Evolutionary conservation across 2,113 vertebrate genomes (phyloP).

Genomic region (Nerophis ophidion): DNA sequence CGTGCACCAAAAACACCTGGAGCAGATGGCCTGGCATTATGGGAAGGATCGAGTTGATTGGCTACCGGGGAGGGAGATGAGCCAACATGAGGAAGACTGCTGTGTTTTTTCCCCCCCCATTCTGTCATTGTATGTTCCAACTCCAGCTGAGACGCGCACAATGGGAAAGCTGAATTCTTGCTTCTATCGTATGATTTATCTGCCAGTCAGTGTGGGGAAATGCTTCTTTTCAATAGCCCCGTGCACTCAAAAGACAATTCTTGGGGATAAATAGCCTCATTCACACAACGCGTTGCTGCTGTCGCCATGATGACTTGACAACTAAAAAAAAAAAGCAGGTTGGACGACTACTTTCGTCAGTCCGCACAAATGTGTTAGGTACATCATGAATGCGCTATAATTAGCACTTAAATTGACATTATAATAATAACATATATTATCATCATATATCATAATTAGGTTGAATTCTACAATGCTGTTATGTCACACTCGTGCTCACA

Average conservation of each 20-base stretch:
- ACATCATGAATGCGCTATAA: not conserved
- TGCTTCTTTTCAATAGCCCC: constrained; percentile 29
- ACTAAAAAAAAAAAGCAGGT: constrained; percentile 25
- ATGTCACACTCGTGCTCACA: too few species aligned
- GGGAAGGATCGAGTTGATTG: constrained; percentile 37
- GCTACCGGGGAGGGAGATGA: constrained; percentile 9
- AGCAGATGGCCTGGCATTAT: constrained; percentile 46
- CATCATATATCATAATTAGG: too few species aligned
- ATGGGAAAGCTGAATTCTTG: constrained; percentile 34
- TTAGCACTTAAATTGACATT: not conserved
- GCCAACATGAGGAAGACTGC: constrained; percentile 32
- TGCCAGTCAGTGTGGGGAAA: constrained; percentile 19
- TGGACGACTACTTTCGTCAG: constrained; percentile 12
- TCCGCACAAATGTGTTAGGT: not conserved
- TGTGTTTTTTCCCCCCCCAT: constrained; percentile 15
- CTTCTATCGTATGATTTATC: constrained; percentile 38
- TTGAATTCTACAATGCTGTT: too few species aligned
- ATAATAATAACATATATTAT: too few species aligned
- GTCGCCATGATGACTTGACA: constrained; percentile 49
- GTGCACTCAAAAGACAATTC: constrained; percentile 11
- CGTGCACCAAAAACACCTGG: constrained; percentile 53
- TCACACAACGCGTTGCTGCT: constrained; percentile 35
- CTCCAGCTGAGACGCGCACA: constrained; percentile 5
- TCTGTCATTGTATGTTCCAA: constrained; percentile 10
- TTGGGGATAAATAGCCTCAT: constrained; percentile 31